Percentiles rank a stretch among this genome's conserved stretches.
phyloP scores from a whole-genome alignment of 1,140 invertebrate genomes.

The Daktulosphaira vitifoliae region DNA sequence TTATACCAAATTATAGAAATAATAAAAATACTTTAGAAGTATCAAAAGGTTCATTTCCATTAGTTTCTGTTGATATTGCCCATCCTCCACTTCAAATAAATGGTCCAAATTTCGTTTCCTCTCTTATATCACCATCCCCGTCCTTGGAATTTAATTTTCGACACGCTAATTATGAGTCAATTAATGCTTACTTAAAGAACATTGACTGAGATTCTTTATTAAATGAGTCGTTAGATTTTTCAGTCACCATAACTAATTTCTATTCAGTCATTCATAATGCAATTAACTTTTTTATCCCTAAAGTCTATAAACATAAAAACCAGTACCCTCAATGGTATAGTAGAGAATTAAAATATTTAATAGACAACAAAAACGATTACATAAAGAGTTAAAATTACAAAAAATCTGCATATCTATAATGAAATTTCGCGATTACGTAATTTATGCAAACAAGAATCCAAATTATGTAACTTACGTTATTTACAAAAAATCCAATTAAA shows the following conservation, averaged over 20 bases:
- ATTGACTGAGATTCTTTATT: not conserved
- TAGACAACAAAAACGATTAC: not conserved
- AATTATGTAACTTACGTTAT: no score
- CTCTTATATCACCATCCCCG: not conserved
- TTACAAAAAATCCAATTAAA: no score
- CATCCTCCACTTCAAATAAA: no score
- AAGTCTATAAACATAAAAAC: no score
- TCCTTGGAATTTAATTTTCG: not conserved
- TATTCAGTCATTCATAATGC: not conserved
- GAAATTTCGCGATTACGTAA: not conserved
- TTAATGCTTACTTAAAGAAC: not conserved
- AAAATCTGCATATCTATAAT: not conserved
- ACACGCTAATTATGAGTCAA: not conserved
- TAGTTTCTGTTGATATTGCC: no score
- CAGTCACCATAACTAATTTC: no score
- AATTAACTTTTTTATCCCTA: not conserved
- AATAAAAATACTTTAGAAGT: not conserved
- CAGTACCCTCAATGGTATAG: no score
- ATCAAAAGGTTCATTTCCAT: no score
- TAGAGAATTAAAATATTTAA: not conserved
- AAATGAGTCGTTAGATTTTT: no score
- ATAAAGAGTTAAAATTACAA: constrained; percentile 1
- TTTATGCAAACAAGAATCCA: no score
- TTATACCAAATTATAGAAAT: not conserved
- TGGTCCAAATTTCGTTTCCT: not conserved